Evolutionary conservation across 2,888 invertebrate genomes (phyloP).

Genomic region (Antheraea yamamai): DNA sequence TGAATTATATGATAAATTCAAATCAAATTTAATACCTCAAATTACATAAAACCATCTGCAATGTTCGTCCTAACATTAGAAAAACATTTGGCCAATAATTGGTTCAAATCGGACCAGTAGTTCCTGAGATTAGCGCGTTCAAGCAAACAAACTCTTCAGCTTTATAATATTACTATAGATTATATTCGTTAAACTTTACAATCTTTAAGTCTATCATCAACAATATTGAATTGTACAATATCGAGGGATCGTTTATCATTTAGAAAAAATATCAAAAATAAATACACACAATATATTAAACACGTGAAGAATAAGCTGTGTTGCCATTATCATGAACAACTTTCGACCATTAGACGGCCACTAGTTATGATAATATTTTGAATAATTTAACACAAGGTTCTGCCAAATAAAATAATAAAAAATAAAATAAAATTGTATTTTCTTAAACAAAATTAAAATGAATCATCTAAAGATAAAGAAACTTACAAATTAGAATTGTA

Average conservation of each 20-base stretch:
- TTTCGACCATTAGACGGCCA: too few relatives aligned
- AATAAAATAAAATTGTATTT: background rate
- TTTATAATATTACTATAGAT: too few relatives aligned
- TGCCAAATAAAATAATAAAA: background rate
- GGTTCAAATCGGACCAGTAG: background rate
- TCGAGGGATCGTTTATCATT: too few relatives aligned
- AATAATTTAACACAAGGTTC: background rate
- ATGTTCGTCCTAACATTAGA: background rate
- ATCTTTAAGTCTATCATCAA: too few relatives aligned
- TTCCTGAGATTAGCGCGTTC: too few relatives aligned
- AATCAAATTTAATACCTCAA: background rate
- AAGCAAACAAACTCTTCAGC: too few relatives aligned
- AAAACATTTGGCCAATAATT: background rate
- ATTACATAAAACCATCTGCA: background rate
- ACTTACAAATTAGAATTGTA: background rate
- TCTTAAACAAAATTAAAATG: background rate
- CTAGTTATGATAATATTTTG: background rate
- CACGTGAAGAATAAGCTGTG: too few relatives aligned
- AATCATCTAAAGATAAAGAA: constrained; percentile 11
- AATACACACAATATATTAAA: too few relatives aligned
- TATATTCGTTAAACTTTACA: too few relatives aligned
- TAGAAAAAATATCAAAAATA: too few relatives aligned
- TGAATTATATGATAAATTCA: background rate
- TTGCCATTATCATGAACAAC: too few relatives aligned
- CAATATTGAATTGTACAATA: too few relatives aligned